Evolutionary conservation across 2,113 vertebrate species (phyloP).

Genomic region (Ctenomys sociabilis): DNA sequence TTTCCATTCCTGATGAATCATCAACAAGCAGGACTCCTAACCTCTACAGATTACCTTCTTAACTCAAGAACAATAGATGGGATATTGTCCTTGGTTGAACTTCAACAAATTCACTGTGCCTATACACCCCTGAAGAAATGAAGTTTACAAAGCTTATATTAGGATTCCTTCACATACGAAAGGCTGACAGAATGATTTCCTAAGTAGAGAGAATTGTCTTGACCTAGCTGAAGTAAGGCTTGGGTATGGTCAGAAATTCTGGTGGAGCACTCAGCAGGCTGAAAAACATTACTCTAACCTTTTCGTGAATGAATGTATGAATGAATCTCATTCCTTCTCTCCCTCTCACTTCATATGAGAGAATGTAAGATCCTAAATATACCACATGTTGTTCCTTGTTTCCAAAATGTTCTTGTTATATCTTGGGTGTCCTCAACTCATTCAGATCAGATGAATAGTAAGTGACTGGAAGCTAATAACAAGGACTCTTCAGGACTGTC

Average conservation of each 20-base stretch:
- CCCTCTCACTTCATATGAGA: neutral
- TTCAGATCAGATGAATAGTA: slow-evolving; percentile 34
- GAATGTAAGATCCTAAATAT: neutral
- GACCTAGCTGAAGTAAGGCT: neutral
- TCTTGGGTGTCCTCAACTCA: neutral
- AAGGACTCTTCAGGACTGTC: slow-evolving; percentile 8
- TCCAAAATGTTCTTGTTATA: neutral
- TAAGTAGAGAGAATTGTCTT: slow-evolving; percentile 42
- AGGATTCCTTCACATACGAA: neutral
- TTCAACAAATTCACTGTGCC: neutral
- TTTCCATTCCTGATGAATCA: slow-evolving; percentile 5
- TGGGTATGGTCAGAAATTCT: neutral
- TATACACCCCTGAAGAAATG: neutral
- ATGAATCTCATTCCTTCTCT: neutral
- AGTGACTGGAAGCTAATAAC: neutral
- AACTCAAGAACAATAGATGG: slow-evolving; percentile 22
- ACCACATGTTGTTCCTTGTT: neutral
- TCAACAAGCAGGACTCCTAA: neutral
- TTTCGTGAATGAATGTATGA: neutral
- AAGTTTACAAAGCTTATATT: neutral
- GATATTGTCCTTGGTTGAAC: slow-evolving; percentile 5
- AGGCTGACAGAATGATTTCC: slow-evolving; percentile 17
- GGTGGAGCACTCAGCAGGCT: neutral
- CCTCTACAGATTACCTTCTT: neutral
- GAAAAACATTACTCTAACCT: neutral